phyloP scores from a whole-genome alignment of 2,888 invertebrate species.

The Lepidocyrtinus sp. region DNA sequence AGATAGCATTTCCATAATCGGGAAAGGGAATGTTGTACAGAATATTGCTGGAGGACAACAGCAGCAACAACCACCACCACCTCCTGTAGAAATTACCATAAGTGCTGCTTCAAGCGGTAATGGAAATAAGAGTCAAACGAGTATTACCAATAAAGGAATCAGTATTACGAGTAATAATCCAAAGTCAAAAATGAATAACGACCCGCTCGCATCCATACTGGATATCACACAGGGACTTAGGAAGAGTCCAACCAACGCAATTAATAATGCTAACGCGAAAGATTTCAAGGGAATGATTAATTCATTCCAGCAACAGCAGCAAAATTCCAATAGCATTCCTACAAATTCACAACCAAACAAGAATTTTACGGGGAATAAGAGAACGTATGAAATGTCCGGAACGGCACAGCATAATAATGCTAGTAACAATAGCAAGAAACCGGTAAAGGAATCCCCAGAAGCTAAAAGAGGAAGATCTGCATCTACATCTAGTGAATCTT shows the following conservation, averaged over 20 bases:
- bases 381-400: constrained; percentile 39
- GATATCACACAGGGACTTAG: constrained; percentile 59
- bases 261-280: constrained; percentile 41
- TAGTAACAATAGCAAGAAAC: constrained; percentile 45
- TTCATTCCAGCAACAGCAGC: neutral
- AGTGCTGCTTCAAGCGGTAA: constrained; percentile 39
- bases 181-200: constrained; percentile 51
- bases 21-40: constrained; percentile 35
- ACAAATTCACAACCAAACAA: constrained; percentile 24
- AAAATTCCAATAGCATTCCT: constrained; percentile 23
- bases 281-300: constrained; percentile 36
- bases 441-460: constrained; percentile 42
- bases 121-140: constrained; percentile 18
- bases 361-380: constrained; percentile 44
- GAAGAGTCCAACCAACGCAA: constrained; percentile 54
- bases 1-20: constrained; percentile 54
- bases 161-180: constrained; percentile 40
- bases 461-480: constrained; percentile 48
- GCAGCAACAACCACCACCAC: constrained; percentile 35
- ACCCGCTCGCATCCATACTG: constrained; percentile 57
- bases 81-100: constrained; percentile 55
- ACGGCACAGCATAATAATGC: neutral
- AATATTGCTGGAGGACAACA: constrained; percentile 32
- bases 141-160: constrained; percentile 39
- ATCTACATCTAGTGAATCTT: constrained; percentile 59